phyloP scores from a whole-genome alignment of 2,888 invertebrate genomes.

The Pristionchus entomophagus region DNA sequence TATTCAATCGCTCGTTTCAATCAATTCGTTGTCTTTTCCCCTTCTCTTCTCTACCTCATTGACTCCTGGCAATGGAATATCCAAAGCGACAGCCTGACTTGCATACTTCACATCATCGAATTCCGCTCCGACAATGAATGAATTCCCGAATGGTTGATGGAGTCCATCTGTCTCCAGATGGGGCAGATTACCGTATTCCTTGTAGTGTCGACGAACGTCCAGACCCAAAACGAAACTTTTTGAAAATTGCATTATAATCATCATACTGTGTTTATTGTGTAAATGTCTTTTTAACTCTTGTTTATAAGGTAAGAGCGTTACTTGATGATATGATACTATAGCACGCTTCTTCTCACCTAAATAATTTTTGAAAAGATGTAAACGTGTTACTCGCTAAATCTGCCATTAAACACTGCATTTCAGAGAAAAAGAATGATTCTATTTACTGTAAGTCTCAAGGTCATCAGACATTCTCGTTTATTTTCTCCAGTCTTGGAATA shows the following conservation, averaged over 20 bases:
- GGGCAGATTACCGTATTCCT: slow-evolving; percentile 60
- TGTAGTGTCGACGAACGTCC: slow-evolving; percentile 57
- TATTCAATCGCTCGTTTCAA: background rate
- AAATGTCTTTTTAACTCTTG: too few species aligned
- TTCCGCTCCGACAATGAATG: slow-evolving; percentile 63
- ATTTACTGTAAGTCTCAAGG: background rate
- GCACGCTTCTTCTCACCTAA: too few species aligned
- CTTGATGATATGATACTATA: too few species aligned
- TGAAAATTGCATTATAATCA: background rate
- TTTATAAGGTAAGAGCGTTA: too few species aligned
- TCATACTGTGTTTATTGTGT: too few species aligned
- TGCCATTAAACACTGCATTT: too few species aligned
- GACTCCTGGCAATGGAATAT: slow-evolving; percentile 61
- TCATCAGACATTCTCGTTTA: background rate
- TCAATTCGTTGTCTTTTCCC: background rate
- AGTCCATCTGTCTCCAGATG: slow-evolving; percentile 62
- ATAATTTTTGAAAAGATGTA: too few species aligned
- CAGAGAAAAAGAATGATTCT: too few species aligned
- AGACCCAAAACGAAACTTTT: slow-evolving; percentile 47
- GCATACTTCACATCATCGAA: slow-evolving; percentile 60
- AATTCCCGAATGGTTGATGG: slow-evolving; percentile 58
- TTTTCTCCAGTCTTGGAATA: too few species aligned
- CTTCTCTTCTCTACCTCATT: slow-evolving; percentile 53
- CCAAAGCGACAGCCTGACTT: slow-evolving; percentile 60
- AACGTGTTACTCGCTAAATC: too few species aligned